A percentile compares a stretch with the other conserved stretches of the same genome.
These are phyloP conservation scores for Hydropsyche betteni DNA, from an alignment of 2,888 invertebrate genomes.

Conservation along the genomic window DNA sequence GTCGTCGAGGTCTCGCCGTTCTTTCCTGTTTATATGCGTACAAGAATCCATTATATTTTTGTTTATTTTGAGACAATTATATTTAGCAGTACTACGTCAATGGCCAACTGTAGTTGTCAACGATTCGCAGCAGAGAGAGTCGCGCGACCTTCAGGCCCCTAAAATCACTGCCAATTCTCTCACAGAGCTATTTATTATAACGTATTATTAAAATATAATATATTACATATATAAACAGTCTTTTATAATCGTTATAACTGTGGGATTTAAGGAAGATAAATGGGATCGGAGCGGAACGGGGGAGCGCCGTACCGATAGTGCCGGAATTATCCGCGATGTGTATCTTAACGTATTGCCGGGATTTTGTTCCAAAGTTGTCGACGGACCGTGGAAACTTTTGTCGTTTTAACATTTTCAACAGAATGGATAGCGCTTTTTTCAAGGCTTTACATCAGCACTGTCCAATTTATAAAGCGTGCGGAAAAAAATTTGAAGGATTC, in stretches of 20 bases:
- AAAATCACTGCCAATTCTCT: too few relatives aligned
- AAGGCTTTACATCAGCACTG: too few relatives aligned
- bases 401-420: not conserved
- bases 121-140: too few relatives aligned
- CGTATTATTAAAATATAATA: too few relatives aligned
- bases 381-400: slow-evolving; percentile 17
- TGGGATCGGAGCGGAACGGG: slow-evolving; percentile 25
- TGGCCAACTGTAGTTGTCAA: slow-evolving; percentile 1
- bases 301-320: slow-evolving; percentile 1
- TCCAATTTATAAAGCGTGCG: too few relatives aligned
- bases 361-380: slow-evolving; percentile 26
- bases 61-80: slow-evolving; percentile 1
- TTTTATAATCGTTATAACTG: slow-evolving; percentile 15
- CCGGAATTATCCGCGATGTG: slow-evolving; percentile 26
- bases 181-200: too few relatives aligned
- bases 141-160: not conserved
- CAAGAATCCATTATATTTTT: slow-evolving; percentile 1
- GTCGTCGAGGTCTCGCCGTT: not conserved
- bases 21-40: slow-evolving; percentile 8
- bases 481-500: too few relatives aligned
- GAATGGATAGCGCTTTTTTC: too few relatives aligned
- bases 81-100: slow-evolving; percentile 19
- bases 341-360: slow-evolving; percentile 28
- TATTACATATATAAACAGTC: slow-evolving; percentile 1
- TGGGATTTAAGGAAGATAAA: slow-evolving; percentile 29